Percentiles rank a stretch among this genome's conserved stretches.
phyloP scores from a whole-genome alignment of 2,113 vertebrate species.

The Ceyx melanurus region DNA sequence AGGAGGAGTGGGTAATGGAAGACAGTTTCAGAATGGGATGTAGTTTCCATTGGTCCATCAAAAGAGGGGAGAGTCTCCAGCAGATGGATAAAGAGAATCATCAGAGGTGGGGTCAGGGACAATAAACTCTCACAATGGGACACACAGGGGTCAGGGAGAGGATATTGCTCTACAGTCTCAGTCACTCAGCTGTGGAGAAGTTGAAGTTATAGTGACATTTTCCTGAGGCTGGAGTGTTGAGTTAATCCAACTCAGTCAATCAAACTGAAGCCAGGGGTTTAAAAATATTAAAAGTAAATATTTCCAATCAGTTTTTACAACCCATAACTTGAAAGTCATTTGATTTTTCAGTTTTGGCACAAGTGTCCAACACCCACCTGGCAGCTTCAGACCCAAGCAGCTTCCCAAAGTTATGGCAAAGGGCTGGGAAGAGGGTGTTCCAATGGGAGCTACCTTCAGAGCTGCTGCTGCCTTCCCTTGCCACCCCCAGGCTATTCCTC shows the following conservation, averaged over 20 bases:
- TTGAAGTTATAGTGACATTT: not conserved
- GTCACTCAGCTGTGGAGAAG: not conserved
- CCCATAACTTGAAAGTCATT: not conserved
- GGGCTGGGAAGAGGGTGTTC: not conserved
- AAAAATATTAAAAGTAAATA: slow-evolving; percentile 7
- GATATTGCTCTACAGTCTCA: not conserved
- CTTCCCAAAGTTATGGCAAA: not conserved
- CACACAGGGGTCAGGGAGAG: not conserved
- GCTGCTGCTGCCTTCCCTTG: not conserved
- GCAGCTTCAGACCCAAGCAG: not conserved
- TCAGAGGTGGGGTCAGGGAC: not conserved
- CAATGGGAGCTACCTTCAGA: not conserved
- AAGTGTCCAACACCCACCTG: slow-evolving; percentile 19
- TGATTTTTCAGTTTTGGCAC: slow-evolving; percentile 26
- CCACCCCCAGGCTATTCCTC: not conserved
- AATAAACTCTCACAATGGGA: not conserved
- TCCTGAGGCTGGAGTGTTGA: not conserved
- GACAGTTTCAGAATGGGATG: not conserved
- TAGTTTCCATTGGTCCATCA: not conserved
- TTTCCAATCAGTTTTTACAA: slow-evolving; percentile 29
- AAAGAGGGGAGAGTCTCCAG: not conserved
- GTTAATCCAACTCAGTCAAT: not conserved
- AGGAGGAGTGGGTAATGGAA: not conserved
- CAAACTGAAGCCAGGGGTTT: not conserved
- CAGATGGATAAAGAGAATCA: not conserved